Evolutionary conservation across 2,113 vertebrate genomes (phyloP), one percentile per base, ranked within the genome.

Genomic region (Bostrychus sinensis): DNA sequence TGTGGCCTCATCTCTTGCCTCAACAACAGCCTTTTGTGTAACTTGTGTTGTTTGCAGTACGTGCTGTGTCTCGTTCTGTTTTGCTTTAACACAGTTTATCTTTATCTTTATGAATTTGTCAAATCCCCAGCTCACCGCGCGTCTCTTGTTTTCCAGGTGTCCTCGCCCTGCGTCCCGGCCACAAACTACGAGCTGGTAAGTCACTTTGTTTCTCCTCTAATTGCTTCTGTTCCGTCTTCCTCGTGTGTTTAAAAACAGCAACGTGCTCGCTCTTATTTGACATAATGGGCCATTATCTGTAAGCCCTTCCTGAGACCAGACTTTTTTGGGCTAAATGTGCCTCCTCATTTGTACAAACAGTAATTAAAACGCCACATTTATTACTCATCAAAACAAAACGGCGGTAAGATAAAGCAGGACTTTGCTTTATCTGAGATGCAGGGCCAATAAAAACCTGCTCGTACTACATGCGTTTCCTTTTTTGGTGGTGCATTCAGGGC

Each of bases 121-220:
- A 51, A 2, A 60, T 4, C 30, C 56, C 32, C 30, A 37, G 7
- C 48, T 74, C 32, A 72, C 30, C 11, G 3, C 2, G 54, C 22
- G 3, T 64, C 5, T 34, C 26, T 66, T 73, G 57, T 38, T 53
- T 85, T 84, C 7, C 88, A 96, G 95, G 95, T 95, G 56, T 91
- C 93, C 61, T 91, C 92, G 8, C 90, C 94, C 56, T 96, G 95
- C 84, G 91, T 94, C 54, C 92, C 94, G 1, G 51, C 87, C 11
- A 90, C 92, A 82, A 96, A 92, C 89, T 95, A 96, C 78, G 95
- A 96, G 74, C 89, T 88, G 93, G 95, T 96, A 85, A 95, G 95
- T 64, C 26, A 57, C n/a, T 38, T 42, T 20, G 25, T 54, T 28
- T 28, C 50, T 22, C 28, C n/a, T 22, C 34, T 78, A 62, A 78